Base-by-base conservation (phyloP, 2,797 vertebrate species). In the Myotis myotis region DNA sequence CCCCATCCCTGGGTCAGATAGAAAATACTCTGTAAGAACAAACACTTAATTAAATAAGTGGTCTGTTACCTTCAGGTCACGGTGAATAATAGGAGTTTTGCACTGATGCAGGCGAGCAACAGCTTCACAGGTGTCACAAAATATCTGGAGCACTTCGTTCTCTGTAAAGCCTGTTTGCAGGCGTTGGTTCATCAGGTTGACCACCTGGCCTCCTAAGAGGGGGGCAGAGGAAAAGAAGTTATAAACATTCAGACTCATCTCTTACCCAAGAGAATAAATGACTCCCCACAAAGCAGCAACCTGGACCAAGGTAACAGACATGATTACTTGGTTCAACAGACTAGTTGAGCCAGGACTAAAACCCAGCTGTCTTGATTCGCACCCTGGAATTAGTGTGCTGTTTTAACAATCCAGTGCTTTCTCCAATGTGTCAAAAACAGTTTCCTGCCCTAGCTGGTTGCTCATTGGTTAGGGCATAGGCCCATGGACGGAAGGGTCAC, bases 161-260 rank as follows among this genome's bases (percentile, higher is more conserved):
- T 99, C 99, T 0, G 99, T 99, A 98, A 99, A 99, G 66, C 99
- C 99, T 0, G 98, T 99, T 98, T 99, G 99, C 87, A 99, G 97
- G 60, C 99, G 98, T 94, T 99, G 99, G 98, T 99, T 99, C 99
- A 99, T 99, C 76, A 99, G 98, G 98, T 99, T 99, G 76, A 99
- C 99, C 87, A 99, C 99, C 97, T 99, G 99, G 2, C 99, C 99
- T 80, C 99, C 99, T 99, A 93, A 94, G 76, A 97, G 71, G 23
- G 22, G 66, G 71, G 38, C 2, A 74, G 55, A 60, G 41, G 64
- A 70, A 90, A 78, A 25, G 51, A 84, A 53, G 33, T 57, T 55
- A 94, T 72, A 80, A 93, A 66, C 28, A 71, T 22, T 90, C 64
- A 93, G 51, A 70, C 28, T 62, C 11, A 1, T 93, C 75, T 84